Base-by-base conservation (phyloP, 2,888 invertebrate genomes). In the Archips crataeganus region DNA sequence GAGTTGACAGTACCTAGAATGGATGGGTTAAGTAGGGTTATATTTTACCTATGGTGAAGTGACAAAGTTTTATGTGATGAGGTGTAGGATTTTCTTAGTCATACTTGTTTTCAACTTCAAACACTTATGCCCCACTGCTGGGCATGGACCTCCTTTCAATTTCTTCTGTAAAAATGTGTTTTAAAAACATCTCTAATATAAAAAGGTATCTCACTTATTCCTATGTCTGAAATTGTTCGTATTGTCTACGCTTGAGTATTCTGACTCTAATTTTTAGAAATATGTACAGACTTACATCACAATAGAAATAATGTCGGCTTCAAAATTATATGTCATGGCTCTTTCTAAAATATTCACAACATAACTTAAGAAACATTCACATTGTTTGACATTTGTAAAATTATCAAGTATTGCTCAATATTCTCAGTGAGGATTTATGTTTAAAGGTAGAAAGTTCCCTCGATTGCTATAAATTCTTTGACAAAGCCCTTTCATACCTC, bases 401-500 rank as follows among this genome's bases (percentile, higher is more conserved):
- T 5, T n/a, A 49, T 3, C 10, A 11, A 47, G 45, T 10, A 11
- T 47, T 11, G 3, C 11, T 47, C 2, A 47, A 68, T 15, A 47
- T 42, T 42, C 73, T 69, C 74, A 34, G 23, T 15, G 74, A 70
- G 74, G 60, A 11, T 61, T 2, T 45, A 3, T 32, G n/a, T 59
- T 34, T 59, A n/a, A 15, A 15, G 57, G 42, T 2, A n/a, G 3
- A 23, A 54, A n/a, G 13, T 3, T 15, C 2, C 23, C 54, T 23
- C 54, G 4, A 45, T 5, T 6, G 39, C n/a, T 45, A n/a, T 23
- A 47, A 34, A 74, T 23, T 74, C 74, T 70, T 70, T 74, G 74
- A 13, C 45, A 74, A 60, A 70, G 64, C 65, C 45, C 65, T 68
- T 68, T 64, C 49, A 49, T 74, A 74, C 65, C 70, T 70, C 74